Evolutionary conservation across 2,888 invertebrate genomes (phyloP).

Genomic region (Sclerodermus sp.): DNA sequence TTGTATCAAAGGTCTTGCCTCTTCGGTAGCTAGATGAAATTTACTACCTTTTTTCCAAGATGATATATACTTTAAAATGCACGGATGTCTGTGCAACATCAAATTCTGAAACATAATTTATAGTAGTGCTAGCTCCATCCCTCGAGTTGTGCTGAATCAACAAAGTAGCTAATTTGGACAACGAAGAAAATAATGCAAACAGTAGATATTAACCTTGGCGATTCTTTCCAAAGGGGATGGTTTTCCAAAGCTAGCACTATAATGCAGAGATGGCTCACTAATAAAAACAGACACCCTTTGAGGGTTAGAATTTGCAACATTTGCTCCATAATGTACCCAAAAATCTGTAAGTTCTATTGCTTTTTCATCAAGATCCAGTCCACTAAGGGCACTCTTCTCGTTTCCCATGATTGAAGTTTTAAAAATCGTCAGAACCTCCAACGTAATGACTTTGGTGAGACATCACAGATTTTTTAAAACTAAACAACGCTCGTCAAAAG

Average conservation of each 20-base stretch:
- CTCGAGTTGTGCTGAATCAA: too few relatives aligned
- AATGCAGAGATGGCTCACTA: constrained; percentile 67
- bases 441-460: too few relatives aligned
- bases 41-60: constrained; percentile 78
- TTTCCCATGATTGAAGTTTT: constrained; percentile 68
- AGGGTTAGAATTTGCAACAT: constrained; percentile 63
- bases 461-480: too few relatives aligned
- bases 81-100: constrained; percentile 84
- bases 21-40: constrained; percentile 79
- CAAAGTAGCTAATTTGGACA: neutral
- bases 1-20: constrained; percentile 74
- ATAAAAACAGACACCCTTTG: constrained; percentile 74
- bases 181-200: neutral
- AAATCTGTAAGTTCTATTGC: constrained; percentile 77
- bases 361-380: constrained; percentile 75
- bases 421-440: too few relatives aligned
- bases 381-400: constrained; percentile 71
- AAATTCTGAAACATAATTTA: constrained; percentile 70
- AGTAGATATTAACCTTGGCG: constrained; percentile 65
- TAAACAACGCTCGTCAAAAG: too few relatives aligned
- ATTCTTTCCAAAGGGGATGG: constrained; percentile 73
- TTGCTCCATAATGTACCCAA: constrained; percentile 73
- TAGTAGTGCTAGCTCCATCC: too few relatives aligned
- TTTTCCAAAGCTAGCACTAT: constrained; percentile 49
- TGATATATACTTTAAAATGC: constrained; percentile 79